These are phyloP conservation scores for Uromys caudimaculatus DNA, from an alignment of 2,797 vertebrate species.

Conservation along the genomic window DNA sequence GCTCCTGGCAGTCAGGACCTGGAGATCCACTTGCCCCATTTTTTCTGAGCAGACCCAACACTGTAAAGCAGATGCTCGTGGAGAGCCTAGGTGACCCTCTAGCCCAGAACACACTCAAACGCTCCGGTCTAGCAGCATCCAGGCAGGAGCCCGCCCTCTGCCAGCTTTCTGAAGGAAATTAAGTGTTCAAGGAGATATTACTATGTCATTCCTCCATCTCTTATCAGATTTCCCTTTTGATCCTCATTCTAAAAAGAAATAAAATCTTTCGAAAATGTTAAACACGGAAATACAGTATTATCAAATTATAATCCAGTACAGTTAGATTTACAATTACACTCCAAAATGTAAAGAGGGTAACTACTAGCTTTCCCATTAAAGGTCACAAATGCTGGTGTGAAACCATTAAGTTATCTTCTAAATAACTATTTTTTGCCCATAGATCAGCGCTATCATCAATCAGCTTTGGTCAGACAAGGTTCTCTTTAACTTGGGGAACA, in stretches of 20 bases:
- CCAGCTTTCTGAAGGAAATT: neutral
- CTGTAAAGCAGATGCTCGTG: neutral
- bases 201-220: neutral
- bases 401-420: neutral
- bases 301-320: conserved; percentile 45
- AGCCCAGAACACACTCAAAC: neutral
- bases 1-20: neutral
- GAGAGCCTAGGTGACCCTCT: neutral
- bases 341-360: conserved; percentile 42
- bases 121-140: neutral
- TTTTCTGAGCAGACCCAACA: neutral
- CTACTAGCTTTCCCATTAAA: conserved; percentile 56
- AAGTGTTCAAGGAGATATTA: neutral
- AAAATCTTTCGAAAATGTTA: conserved; percentile 55
- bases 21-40: neutral
- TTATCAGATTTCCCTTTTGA: conserved; percentile 29
- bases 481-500: neutral
- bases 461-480: neutral
- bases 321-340: neutral
- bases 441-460: neutral
- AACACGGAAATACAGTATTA: conserved; percentile 53
- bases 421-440: neutral
- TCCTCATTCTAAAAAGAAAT: conserved; percentile 61
- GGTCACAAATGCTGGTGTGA: neutral
- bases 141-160: neutral